Percentiles rank a stretch among this genome's conserved stretches.
phyloP scores from a whole-genome alignment of 37 sponge, comb jelly and placozoan genomes.

The Axinella damicornis region DNA sequence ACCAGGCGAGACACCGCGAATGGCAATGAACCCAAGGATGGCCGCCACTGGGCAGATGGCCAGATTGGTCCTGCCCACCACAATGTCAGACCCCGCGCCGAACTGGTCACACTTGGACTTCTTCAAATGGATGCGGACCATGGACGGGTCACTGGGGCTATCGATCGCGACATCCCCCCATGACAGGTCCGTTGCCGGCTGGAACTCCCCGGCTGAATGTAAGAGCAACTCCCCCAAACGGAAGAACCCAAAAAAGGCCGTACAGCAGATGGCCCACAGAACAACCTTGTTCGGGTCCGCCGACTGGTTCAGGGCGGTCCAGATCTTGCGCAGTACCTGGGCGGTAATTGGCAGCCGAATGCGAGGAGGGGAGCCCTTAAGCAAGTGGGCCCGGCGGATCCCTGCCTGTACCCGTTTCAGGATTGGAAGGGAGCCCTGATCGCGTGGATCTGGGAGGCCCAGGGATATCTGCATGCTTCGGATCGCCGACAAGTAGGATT shows the following conservation, averaged over 20 bases:
- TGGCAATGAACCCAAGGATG: neutral
- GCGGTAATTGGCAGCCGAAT: constrained; percentile 26
- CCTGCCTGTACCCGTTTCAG: neutral
- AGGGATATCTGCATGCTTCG: neutral
- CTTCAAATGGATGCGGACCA: constrained; percentile 23
- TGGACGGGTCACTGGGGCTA: neutral
- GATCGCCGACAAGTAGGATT: neutral
- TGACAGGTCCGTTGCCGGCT: neutral
- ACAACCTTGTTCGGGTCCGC: neutral
- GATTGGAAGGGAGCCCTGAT: neutral
- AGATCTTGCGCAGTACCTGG: neutral
- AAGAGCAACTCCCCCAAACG: constrained; percentile 10
- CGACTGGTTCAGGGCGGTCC: neutral
- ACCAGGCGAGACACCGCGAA: neutral
- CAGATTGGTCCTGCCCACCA: constrained; percentile 8
- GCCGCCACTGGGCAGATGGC: constrained; percentile 46
- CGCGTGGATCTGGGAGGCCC: neutral
- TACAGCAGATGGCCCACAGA: constrained; percentile 2
- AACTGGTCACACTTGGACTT: constrained; percentile 48
- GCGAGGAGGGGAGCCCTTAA: neutral
- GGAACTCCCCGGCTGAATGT: neutral
- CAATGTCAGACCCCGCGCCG: constrained; percentile 34
- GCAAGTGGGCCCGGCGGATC: neutral
- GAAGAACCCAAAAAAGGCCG: constrained; percentile 46
- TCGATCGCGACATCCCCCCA: constrained; percentile 53